Conservation (phyloP, 2,888 invertebrate genomes). For the Asteroscopus sphinx region DNA sequence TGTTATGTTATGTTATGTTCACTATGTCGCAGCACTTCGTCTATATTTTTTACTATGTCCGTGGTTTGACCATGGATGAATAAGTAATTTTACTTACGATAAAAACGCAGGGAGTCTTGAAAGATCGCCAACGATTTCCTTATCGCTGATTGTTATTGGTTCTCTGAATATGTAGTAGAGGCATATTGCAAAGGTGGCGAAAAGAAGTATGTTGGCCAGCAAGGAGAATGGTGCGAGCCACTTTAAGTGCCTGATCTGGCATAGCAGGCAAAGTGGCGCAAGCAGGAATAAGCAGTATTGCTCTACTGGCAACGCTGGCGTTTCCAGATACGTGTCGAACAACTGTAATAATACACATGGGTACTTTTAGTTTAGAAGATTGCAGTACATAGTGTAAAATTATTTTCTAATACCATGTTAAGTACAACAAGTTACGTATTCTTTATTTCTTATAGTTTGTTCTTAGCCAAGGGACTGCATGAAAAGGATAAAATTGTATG, state of each 20-base stretch:
- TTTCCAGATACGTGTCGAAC: slow-evolving; percentile 77
- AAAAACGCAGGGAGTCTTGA: slow-evolving; percentile 95
- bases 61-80: too few relatives aligned
- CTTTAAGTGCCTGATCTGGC: slow-evolving; percentile 93
- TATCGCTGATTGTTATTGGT: slow-evolving; percentile 79
- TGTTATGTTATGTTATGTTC: too few relatives aligned
- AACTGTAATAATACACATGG: slow-evolving; percentile 69
- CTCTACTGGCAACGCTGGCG: slow-evolving; percentile 71
- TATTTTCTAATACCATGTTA: too few relatives aligned
- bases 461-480: too few relatives aligned
- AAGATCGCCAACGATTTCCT: slow-evolving; percentile 87
- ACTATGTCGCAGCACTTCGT: too few relatives aligned
- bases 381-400: too few relatives aligned
- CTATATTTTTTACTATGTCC: too few relatives aligned
- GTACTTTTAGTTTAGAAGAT: not conserved
- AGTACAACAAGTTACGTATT: too few relatives aligned
- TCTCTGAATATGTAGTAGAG: slow-evolving; percentile 94
- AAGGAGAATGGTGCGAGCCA: slow-evolving; percentile 96
- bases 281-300: slow-evolving; percentile 81
- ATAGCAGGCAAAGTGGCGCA: slow-evolving; percentile 79
- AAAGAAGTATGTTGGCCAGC: slow-evolving; percentile 95
- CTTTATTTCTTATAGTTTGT: too few relatives aligned
- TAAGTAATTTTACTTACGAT: slow-evolving; percentile 80
- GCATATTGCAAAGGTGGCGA: slow-evolving; percentile 94
- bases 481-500: too few relatives aligned